Evolutionary conservation across 2,888 invertebrate genomes (phyloP).

Genomic region (Megaustenia siamemsis): DNA sequence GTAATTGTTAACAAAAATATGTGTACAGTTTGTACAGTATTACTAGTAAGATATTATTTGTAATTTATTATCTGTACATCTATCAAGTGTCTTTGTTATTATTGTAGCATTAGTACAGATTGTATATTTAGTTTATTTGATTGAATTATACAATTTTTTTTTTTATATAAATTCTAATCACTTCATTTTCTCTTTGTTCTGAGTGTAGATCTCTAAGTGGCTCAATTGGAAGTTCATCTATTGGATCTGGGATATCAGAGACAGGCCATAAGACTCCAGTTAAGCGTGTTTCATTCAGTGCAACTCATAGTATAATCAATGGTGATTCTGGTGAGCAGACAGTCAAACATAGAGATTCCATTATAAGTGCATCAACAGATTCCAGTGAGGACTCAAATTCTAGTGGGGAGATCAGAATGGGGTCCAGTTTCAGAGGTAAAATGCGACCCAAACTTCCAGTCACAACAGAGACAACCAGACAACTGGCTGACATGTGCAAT

Average conservation of each 20-base stretch:
- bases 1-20: too few relatives aligned
- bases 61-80: too few relatives aligned
- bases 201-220: conserved; percentile 48
- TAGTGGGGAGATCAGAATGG: conserved; percentile 65
- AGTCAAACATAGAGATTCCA: conserved; percentile 72
- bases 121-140: too few relatives aligned
- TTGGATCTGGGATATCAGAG: conserved; percentile 36
- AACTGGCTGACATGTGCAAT: conserved; percentile 75
- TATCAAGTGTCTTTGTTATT: too few relatives aligned
- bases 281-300: conserved; percentile 76
- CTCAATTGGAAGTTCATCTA: conserved; percentile 43
- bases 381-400: conserved; percentile 75
- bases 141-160: neutral
- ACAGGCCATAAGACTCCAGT: conserved; percentile 68
- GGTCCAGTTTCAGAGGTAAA: conserved; percentile 65
- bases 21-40: too few relatives aligned
- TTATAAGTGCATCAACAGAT: conserved; percentile 75
- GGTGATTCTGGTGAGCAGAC: conserved; percentile 68
- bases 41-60: too few relatives aligned
- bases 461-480: conserved; percentile 74
- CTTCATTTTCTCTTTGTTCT: neutral
- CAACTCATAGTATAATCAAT: conserved; percentile 73
- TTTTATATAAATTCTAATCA: neutral
- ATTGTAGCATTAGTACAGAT: too few relatives aligned
- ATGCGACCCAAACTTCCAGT: conserved; percentile 73